Evolutionary conservation across 2,113 vertebrate species (phyloP), one percentile per base, ranked within the genome.

Genomic region (Scomber japonicus): DNA sequence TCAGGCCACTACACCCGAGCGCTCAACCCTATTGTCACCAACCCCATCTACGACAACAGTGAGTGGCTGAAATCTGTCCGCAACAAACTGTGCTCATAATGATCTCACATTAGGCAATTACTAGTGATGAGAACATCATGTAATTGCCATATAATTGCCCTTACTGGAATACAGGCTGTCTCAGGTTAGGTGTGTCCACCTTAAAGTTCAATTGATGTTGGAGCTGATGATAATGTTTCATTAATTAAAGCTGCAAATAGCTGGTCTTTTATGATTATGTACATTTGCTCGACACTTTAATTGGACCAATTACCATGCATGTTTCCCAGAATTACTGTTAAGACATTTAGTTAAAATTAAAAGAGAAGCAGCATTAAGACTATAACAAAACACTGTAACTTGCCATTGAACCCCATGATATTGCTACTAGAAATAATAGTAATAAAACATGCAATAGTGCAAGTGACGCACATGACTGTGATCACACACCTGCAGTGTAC

Each of bases 21-120:
- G 1, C 94, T 99, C 67, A 90, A 87, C 63, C 98, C 98, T 67
- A 86, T 98, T 27, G 94, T 99, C 81, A 99, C 98, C 78, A 99
- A 99, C 92, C 98, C 98, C 11, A 99, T 99, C 95, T 99, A 98
- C 59, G 98, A 99, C 92, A 99, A 99, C 94, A 94, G 98, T 99
- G 93, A 98, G 98, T 98, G 54, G 0, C 60, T 3, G 2, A 14
- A 35, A 16, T 11, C 14, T 0, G 0, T 27, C 50, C 54, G 35
- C 48, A 5, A 21, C 60, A 9, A 11, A 31, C 19, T 45, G 54
- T 48, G 13, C 19, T 71, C 14, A 9, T 5, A 35, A 24, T 44
- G 40, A 48, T 3, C 0, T 74, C 64, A 48, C 9, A 16, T 76
- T 48, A 6, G 51, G 24, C 49, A 45, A 51, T 27, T 27, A 24